These are phyloP conservation scores for Serrognathus titanus DNA, from an alignment of 2,888 invertebrate genomes.

Conservation along the genomic window DNA sequence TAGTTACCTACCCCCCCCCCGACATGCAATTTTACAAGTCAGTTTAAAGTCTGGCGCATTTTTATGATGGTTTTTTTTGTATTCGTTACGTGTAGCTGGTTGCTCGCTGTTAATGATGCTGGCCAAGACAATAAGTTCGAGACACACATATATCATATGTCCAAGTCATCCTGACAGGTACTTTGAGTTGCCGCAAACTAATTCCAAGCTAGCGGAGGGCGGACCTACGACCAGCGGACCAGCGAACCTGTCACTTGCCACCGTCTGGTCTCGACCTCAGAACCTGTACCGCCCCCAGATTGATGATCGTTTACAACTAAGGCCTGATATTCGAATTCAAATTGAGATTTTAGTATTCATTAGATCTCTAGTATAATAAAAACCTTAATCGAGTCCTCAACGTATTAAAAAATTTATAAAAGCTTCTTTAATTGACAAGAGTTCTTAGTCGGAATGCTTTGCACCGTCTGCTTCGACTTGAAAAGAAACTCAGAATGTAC, in stretches of 20 bases:
- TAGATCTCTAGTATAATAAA: conserved; percentile 9
- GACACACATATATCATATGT: conserved; percentile 32
- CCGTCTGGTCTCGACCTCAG: conserved; percentile 48
- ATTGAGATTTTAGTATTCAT: conserved; percentile 42
- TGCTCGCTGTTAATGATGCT: conserved; percentile 19
- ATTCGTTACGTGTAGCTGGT: conserved; percentile 3
- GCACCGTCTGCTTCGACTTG: too few species aligned
- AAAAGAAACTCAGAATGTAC: too few species aligned
- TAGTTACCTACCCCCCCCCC: too few species aligned
- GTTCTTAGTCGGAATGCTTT: too few species aligned
- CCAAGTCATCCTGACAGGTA: conserved; percentile 35
- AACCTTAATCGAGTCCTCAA: background rate
- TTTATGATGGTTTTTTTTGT: background rate
- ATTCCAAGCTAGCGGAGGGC: conserved; percentile 46
- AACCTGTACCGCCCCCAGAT: conserved; percentile 46
- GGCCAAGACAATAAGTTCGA: conserved; percentile 26
- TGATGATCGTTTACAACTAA: conserved; percentile 44
- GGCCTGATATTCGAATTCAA: conserved; percentile 47
- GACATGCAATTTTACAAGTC: background rate
- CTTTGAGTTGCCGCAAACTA: conserved; percentile 37
- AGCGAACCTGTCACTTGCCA: conserved; percentile 51
- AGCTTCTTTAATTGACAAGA: background rate
- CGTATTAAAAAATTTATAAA: background rate
- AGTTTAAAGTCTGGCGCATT: background rate
- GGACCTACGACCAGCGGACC: conserved; percentile 39